A percentile compares a stretch with the other conserved stretches of the same genome.
phyloP scores from a whole-genome alignment of 2,888 invertebrate species.

The Anticlea derivata region DNA sequence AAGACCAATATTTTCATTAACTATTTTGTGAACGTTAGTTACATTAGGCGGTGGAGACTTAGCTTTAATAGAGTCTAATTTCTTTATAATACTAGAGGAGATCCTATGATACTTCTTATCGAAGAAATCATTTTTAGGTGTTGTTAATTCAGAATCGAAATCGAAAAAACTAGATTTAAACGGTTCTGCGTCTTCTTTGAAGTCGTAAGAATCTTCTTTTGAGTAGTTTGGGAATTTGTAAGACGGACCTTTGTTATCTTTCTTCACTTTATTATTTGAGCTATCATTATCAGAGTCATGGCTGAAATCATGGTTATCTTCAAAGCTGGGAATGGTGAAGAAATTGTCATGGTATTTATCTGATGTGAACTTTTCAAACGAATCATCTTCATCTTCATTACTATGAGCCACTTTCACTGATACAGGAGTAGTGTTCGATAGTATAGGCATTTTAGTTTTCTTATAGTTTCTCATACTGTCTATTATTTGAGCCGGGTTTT shows the following conservation, averaged over 20 bases:
- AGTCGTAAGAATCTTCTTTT: constrained; percentile 52
- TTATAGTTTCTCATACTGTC: constrained; percentile 69
- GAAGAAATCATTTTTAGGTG: constrained; percentile 80
- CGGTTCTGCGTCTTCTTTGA: constrained; percentile 56
- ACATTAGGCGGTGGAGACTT: constrained; percentile 56
- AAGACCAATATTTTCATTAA: constrained; percentile 65
- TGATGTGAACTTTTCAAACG: constrained; percentile 75
- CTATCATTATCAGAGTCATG: constrained; percentile 52
- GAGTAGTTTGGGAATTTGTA: constrained; percentile 67
- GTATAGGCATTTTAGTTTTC: constrained; percentile 64
- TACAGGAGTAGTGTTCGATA: constrained; percentile 50
- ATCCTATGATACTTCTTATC: constrained; percentile 80
- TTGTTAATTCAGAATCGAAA: constrained; percentile 74
- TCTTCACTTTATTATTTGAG: constrained; percentile 58
- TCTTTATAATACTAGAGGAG: constrained; percentile 79
- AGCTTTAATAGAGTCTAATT: constrained; percentile 66
- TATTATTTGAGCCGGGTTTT: constrained; percentile 67
- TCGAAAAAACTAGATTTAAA: constrained; percentile 70
- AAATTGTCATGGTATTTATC: constrained; percentile 80
- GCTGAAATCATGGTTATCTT: constrained; percentile 58
- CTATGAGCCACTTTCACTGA: constrained; percentile 45
- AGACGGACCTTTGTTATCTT: constrained; percentile 58
- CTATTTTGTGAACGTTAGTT: constrained; percentile 58
- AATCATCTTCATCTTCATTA: constrained; percentile 57
- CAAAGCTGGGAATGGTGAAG: constrained; percentile 74